Base-by-base conservation (phyloP, 2,113 vertebrate genomes). In the Pterocles orientalis region DNA sequence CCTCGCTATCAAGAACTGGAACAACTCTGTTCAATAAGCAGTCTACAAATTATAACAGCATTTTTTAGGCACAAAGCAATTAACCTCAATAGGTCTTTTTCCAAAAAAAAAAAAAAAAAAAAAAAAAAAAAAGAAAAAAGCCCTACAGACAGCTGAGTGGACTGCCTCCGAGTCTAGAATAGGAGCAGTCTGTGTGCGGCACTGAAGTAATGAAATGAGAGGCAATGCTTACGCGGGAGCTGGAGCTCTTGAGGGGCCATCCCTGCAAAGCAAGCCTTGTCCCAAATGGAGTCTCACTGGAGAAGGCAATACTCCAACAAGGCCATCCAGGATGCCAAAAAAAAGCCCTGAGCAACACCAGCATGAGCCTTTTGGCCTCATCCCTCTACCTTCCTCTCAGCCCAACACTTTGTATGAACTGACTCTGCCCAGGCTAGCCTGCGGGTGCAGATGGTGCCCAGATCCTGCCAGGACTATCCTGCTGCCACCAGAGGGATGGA, bases 221-320 rank as follows among this genome's bases (percentile, higher is more conserved):
- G 31, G 51, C 68, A 29, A 70, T 1, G 3, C 28, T 79, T 65
- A 57, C 1, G 1, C 4, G 16, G 71, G 33, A 92, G 61, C 43
- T 45, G 36, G n/a, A 66, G n/a, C 41, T 79, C 70, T 0, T 0
- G 4, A 87, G 70, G 16, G 11, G 61, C 20, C 62, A 76, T 15
- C 8, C 21, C 26, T 28, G 33, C 10, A 45, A n/a, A 66, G 64
- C 21, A 69, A 72, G 29, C 33, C 54, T 50, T 33, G 10, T 72
- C 14, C n/a, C 3, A 1, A 29, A 50, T 0, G 0, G 61, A 68
- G 16, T 39, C 25, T 62, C 1, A 0, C 13, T 3, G 10, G 26
- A 54, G 19, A 61, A 69, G 36, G 10, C 1, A 3, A 65, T 28
- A 23, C 5, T 21, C 54, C 1, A 4, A 31, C 0, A 3, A 36